Evolutionary conservation across 2,797 vertebrate genomes (phyloP), one percentile per base, ranked within the genome.

Genomic region (Schizopygopsis pylzovi): DNA sequence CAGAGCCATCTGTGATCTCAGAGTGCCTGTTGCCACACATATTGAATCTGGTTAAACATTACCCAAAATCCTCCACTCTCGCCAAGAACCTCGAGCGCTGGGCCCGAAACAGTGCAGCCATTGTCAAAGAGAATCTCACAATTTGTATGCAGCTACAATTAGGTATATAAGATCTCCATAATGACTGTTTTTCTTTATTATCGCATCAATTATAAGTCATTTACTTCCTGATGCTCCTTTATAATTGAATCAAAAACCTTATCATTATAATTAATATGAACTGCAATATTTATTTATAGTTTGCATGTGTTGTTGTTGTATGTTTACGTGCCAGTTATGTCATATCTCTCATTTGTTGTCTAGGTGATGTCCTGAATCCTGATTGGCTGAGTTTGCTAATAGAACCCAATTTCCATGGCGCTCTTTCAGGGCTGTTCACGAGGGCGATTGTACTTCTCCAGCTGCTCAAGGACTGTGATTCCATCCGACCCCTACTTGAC

Each of bases 1-100:
- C 95, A 0, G 97, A 98, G 88, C 95, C 96, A 0, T 94, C 94
- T 0, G 81, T 95, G 83, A 94, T 98, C 91, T 93, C 94, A 0
- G 87, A 72, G 47, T 92, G 92, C 10, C 91, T 97, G 86, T 92
- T 97, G 81, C 96, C 96, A 0, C 78, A 95, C 87, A 92, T 98
- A 83, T 92, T 96, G 79, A 94, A 89, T 87, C 92, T 97, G 88
- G 92, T 94, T 33, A 90, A 92, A 37, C 95, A 90, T 86, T 91
- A 81, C 6, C 88, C 92, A 1, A 7, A 91, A 12, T 92, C 93
- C 83, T 78, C 91, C 13, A 87, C 52, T 0, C 75, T 96, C 87
- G 87, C 45, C 1, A 82, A 87, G 63, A 84, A 82, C 0, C 92
- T 96, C 43, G 90, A 87, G 6, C 52, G 2, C 12, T 98, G 97